Percentiles rank a stretch among this genome's conserved stretches.
Conservation (phyloP, 2,888 invertebrate genomes). For the Eristalis intricaria region DNA sequence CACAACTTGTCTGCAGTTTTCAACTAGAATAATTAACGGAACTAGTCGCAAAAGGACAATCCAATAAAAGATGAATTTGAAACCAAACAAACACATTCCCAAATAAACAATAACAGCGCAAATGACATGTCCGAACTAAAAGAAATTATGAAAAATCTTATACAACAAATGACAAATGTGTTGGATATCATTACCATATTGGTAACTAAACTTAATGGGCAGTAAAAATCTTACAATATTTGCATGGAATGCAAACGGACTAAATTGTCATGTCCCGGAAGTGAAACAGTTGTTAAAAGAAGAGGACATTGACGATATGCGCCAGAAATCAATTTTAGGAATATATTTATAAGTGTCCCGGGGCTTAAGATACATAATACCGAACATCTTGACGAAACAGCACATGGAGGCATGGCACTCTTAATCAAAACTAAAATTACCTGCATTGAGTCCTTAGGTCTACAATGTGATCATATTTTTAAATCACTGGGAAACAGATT, state of each 20-base stretch:
- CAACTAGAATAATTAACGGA: background rate
- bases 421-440: constrained; percentile 21
- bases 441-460: background rate
- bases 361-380: constrained; percentile 7
- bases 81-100: background rate
- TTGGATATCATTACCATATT: background rate
- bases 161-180: background rate
- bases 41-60: background rate
- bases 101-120: background rate
- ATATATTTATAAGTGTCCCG: background rate
- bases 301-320: background rate
- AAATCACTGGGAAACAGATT: too few relatives aligned
- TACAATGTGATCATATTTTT: too few relatives aligned
- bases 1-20: background rate
- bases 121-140: background rate
- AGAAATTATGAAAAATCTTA: background rate
- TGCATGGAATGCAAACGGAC: constrained; percentile 25
- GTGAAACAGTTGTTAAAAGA: background rate
- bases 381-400: constrained; percentile 10
- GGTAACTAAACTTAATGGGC: constrained; percentile 1
- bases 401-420: constrained; percentile 22
- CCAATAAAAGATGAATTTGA: background rate
- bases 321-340: background rate
- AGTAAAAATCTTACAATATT: background rate
- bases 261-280: background rate